Evolutionary conservation across 2,797 vertebrate species (phyloP).

Genomic region (Oophaga sylvatica): DNA sequence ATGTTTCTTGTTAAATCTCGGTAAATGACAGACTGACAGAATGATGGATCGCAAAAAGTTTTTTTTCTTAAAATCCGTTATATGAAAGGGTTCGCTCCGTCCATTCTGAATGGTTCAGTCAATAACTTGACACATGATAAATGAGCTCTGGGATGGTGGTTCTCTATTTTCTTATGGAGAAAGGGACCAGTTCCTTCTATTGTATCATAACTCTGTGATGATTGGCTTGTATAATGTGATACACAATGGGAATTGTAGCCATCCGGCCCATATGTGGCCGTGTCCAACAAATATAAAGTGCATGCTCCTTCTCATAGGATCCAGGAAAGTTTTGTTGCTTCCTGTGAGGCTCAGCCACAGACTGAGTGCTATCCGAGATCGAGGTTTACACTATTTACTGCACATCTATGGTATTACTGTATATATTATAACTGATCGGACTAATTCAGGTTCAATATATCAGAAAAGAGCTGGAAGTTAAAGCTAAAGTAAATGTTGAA

Average conservation of each 20-base stretch:
- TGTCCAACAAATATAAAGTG: neutral
- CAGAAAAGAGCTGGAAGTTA: too few species aligned
- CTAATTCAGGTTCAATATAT: too few species aligned
- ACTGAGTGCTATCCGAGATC: too few species aligned
- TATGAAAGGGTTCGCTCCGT: neutral
- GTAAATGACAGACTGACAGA: neutral
- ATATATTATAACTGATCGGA: too few species aligned
- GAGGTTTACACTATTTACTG: too few species aligned
- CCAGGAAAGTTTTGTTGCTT: too few species aligned
- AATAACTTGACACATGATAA: neutral
- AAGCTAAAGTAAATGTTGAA: too few species aligned
- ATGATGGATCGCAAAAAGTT: neutral
- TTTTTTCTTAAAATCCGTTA: neutral
- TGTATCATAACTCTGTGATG: neutral
- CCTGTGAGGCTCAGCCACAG: too few species aligned
- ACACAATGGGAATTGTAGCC: neutral
- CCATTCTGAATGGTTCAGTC: neutral
- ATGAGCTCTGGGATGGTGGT: neutral
- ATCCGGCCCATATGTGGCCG: neutral
- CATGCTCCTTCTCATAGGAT: too few species aligned
- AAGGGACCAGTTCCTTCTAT: neutral
- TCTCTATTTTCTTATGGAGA: neutral
- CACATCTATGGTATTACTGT: too few species aligned
- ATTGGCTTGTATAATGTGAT: neutral
- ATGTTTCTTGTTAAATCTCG: neutral